Conservation (phyloP, 2,797 vertebrate species). For the Chromobotia macracanthus region DNA sequence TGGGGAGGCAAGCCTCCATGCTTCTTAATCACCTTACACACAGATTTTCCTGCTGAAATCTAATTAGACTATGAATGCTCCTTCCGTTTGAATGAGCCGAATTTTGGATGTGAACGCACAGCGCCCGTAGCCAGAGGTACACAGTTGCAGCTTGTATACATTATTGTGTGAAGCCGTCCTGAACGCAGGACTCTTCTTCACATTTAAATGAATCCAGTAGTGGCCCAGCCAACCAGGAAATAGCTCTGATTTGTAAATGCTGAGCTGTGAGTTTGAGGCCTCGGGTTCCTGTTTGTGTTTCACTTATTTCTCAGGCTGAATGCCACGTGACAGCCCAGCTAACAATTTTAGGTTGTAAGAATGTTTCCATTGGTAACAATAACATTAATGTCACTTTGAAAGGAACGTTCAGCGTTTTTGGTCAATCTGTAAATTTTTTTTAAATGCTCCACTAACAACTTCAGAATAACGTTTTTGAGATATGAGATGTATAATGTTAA, state of each 20-base stretch:
- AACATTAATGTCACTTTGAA: no score
- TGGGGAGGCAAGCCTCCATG: constrained; percentile 18
- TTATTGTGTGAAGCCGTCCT: constrained; percentile 44
- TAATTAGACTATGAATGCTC: constrained; percentile 41
- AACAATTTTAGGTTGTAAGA: no score
- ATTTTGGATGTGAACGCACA: constrained; percentile 19
- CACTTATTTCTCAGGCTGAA: constrained; percentile 29
- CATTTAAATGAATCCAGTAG: constrained; percentile 71
- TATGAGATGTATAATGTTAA: no score
- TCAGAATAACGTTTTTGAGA: no score
- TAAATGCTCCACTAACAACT: no score
- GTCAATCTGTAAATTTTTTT: no score
- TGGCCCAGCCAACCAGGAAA: constrained; percentile 71
- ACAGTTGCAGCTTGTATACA: constrained; percentile 13
- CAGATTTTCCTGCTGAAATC: constrained; percentile 30
- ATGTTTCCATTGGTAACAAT: no score
- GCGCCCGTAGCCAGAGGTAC: constrained; percentile 13
- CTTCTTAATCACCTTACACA: constrained; percentile 48
- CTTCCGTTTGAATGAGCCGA: constrained; percentile 12
- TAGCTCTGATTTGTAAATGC: constrained; percentile 64
- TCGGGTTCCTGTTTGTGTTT: constrained; percentile 38
- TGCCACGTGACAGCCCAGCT: constrained; percentile 6
- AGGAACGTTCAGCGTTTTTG: no score
- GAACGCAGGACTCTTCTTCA: constrained; percentile 38
- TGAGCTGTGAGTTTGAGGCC: constrained; percentile 64